Evolutionary conservation across 2,113 vertebrate genomes (phyloP), one percentile per base, ranked within the genome.

Genomic region (Serilophus lunatus): DNA sequence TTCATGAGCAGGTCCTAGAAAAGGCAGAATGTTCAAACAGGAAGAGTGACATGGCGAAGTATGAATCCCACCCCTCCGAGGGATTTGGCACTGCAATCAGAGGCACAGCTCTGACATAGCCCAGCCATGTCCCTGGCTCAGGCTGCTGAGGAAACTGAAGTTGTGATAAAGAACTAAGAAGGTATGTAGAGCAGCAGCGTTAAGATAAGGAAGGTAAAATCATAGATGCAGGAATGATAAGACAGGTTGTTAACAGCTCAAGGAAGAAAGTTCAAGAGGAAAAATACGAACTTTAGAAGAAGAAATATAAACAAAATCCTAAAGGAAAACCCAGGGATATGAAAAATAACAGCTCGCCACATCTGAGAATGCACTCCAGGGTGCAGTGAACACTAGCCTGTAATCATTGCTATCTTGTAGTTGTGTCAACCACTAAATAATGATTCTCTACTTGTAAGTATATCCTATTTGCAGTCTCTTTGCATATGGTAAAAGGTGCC

Each of bases 291-390:
- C 36, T 6, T 47, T 38, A 23, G 38, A 76, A 76, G 38, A 7
- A n/a, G n/a, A n/a, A n/a, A n/a, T n/a, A n/a, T n/a, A n/a, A 18
- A 49, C 17, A 90, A 88, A 92, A 72, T 60, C 57, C 68, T 76
- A 69, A 86, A 76, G 13, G 44, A 31, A 71, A 70, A 70, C 22
- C 3, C 6, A 63, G 9, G 2, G 9, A 59, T 45, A 18, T 68
- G n/a, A 82, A 71, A 54, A 92, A 28, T 22, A 69, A 12, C 14
- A 45, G 13, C 24, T 80, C 29, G 69, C 19, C 36, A 51, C 18
- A 28, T 40, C 7, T 51, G 45, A 64, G 13, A 47, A 65, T 1
- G 2, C 1, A 1, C 8, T 82, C 15, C 38, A 44, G 4, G 5
- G 42, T 87, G 51, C 11, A 54, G 42, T 19, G 56, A 82, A 88